phyloP scores from a whole-genome alignment of 30 jellyfish, hydroid and myxozoan genomes.

The Euphysa ruthae region DNA sequence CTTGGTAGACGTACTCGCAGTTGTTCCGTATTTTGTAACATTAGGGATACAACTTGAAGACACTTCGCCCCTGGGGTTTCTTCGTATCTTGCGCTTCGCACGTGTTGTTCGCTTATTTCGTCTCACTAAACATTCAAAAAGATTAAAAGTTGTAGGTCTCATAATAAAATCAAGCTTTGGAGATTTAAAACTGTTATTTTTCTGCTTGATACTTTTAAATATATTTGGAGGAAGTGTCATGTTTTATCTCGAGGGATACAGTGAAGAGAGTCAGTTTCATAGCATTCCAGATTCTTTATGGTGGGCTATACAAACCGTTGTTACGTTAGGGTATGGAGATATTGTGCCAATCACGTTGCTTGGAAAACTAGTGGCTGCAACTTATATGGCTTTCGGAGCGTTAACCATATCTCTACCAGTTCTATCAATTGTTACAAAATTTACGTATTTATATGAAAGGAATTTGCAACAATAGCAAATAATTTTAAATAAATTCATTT shows the following conservation, averaged over 20 bases:
- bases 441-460: conserved; percentile 44
- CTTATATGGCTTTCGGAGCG: conserved; percentile 95
- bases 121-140: conserved; percentile 58
- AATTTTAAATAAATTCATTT: no score
- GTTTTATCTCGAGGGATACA: conserved; percentile 48
- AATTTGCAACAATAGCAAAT: conserved; percentile 11
- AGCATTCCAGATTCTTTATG: conserved; percentile 90
- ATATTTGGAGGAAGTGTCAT: conserved; percentile 85
- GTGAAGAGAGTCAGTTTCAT: conserved; percentile 25
- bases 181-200: conserved; percentile 62
- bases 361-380: conserved; percentile 72
- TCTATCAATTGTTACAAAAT: conserved; percentile 83
- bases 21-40: conserved; percentile 56
- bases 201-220: conserved; percentile 53
- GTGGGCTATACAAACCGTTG: conserved; percentile 98
- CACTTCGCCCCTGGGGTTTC: conserved; percentile 15
- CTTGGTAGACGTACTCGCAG: conserved; percentile 56
- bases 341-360: conserved; percentile 63
- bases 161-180: conserved; percentile 68
- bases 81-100: conserved; percentile 54
- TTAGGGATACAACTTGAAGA: conserved; percentile 4
- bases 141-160: conserved; percentile 63
- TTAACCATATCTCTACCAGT: conserved; percentile 91
- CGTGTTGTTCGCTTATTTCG: conserved; percentile 67
- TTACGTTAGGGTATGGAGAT: conserved; percentile 91